A percentile compares a stretch with the other conserved stretches of the same genome.
These are phyloP conservation scores for Gymnocephalus cernua DNA, from an alignment of 2,113 vertebrate genomes.

Conservation along the genomic window DNA sequence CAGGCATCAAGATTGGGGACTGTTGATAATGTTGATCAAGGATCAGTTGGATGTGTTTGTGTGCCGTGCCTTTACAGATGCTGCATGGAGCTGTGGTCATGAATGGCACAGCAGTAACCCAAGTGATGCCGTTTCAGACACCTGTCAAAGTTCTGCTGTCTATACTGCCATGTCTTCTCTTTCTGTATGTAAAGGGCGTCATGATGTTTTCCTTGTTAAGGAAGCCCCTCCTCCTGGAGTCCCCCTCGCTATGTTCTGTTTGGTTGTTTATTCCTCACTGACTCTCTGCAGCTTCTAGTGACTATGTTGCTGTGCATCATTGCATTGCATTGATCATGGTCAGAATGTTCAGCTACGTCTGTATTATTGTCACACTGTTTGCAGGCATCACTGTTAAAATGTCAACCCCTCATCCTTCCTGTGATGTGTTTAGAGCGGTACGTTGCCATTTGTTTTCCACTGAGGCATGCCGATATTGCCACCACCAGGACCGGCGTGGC, in stretches of 20 bases:
- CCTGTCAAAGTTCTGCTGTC: conserved; percentile 43
- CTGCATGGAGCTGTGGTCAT: conserved; percentile 20
- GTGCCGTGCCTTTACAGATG: conserved; percentile 35
- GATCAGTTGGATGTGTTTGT: conserved; percentile 2
- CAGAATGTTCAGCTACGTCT: conserved; percentile 54
- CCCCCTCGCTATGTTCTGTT: conserved; percentile 74
- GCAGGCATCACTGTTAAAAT: conserved; percentile 23
- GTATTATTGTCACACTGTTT: conserved; percentile 18
- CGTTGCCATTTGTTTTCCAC: conserved; percentile 76
- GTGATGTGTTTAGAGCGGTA: conserved; percentile 79
- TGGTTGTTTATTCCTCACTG: conserved; percentile 67
- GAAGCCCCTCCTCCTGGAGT: conserved; percentile 66
- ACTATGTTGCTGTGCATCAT: conserved; percentile 58
- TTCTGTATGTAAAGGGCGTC: conserved; percentile 67
- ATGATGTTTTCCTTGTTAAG: conserved; percentile 71
- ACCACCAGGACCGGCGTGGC: conserved; percentile 30
- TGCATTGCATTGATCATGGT: conserved; percentile 40
- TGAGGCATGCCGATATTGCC: conserved; percentile 62
- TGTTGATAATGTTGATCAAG: neutral
- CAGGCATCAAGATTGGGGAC: neutral
- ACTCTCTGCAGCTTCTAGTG: conserved; percentile 64
- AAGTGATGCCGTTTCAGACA: neutral
- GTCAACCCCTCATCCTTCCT: conserved; percentile 67
- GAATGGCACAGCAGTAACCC: conserved; percentile 32
- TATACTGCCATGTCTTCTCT: conserved; percentile 65